Conservation (phyloP, 2,797 vertebrate species). For the Protonibea diacanthus region DNA sequence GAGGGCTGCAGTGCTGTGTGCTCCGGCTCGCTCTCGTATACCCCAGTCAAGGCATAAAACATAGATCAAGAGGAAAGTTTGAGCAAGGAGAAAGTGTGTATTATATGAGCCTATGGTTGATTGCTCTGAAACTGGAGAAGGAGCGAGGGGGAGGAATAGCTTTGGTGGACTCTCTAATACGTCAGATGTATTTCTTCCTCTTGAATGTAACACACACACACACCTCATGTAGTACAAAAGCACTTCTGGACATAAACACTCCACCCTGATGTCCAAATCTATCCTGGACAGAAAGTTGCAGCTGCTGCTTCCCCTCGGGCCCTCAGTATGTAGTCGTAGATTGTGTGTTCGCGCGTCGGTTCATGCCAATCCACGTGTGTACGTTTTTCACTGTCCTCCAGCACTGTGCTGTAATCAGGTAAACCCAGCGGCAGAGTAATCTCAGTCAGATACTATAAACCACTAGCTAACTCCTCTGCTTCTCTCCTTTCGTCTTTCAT, state of each 20-base stretch:
- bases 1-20: constrained; percentile 36
- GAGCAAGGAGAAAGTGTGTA: constrained; percentile 55
- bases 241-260: constrained; percentile 42
- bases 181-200: constrained; percentile 58
- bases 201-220: constrained; percentile 35
- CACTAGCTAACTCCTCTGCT: constrained; percentile 52
- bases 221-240: constrained; percentile 42
- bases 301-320: constrained; percentile 22
- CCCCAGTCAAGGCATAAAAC: constrained; percentile 71
- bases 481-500: constrained; percentile 57
- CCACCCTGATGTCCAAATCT: constrained; percentile 34
- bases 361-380: constrained; percentile 5
- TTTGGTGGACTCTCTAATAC: constrained; percentile 57
- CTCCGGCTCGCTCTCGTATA: constrained; percentile 36
- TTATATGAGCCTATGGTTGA: constrained; percentile 63
- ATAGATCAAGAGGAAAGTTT: constrained; percentile 80
- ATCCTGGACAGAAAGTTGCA: constrained; percentile 30
- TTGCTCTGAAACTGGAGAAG: constrained; percentile 65
- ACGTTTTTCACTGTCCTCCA: constrained; percentile 54
- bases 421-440: constrained; percentile 60
- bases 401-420: constrained; percentile 71
- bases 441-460: constrained; percentile 68
- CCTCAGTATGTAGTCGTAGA: constrained; percentile 17
- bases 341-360: background rate
- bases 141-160: constrained; percentile 56